phyloP scores from a whole-genome alignment of 2,888 invertebrate species.

The Metellina segmentata region DNA sequence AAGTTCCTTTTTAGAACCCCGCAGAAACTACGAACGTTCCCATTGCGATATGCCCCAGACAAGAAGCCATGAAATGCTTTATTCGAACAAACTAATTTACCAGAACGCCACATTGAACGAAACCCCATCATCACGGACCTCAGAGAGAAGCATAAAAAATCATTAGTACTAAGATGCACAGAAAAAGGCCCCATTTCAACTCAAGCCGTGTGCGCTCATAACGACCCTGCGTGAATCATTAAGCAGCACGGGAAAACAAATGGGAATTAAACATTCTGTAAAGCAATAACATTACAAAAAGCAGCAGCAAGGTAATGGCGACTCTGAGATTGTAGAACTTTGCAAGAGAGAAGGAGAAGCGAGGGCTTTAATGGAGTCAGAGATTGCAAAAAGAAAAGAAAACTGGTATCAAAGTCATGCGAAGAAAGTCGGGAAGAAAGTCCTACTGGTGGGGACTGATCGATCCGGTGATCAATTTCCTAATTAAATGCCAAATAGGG shows the following conservation, averaged over 20 bases:
- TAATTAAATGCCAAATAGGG: slow-evolving; percentile 12
- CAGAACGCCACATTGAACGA: not conserved
- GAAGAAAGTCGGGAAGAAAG: not conserved
- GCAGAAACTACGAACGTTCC: not conserved
- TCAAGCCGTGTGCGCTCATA: not conserved
- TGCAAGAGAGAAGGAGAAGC: not conserved
- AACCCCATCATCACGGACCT: not conserved
- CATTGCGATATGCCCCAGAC: not conserved
- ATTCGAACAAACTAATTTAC: not conserved
- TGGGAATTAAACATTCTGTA: not conserved
- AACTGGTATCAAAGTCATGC: not conserved
- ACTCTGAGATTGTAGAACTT: not conserved
- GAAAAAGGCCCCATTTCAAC: not conserved
- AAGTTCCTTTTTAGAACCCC: not conserved
- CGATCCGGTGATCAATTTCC: not conserved
- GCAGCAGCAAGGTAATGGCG: not conserved
- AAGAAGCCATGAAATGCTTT: not conserved
- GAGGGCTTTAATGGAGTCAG: not conserved
- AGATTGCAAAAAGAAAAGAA: not conserved
- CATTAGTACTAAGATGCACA: not conserved
- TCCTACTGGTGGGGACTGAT: not conserved
- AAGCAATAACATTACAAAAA: not conserved
- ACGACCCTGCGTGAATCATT: not conserved
- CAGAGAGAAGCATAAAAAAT: not conserved
- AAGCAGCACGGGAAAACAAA: not conserved